phyloP scores from a whole-genome alignment of 1,140 invertebrate species.

The Drosophila nikananu region DNA sequence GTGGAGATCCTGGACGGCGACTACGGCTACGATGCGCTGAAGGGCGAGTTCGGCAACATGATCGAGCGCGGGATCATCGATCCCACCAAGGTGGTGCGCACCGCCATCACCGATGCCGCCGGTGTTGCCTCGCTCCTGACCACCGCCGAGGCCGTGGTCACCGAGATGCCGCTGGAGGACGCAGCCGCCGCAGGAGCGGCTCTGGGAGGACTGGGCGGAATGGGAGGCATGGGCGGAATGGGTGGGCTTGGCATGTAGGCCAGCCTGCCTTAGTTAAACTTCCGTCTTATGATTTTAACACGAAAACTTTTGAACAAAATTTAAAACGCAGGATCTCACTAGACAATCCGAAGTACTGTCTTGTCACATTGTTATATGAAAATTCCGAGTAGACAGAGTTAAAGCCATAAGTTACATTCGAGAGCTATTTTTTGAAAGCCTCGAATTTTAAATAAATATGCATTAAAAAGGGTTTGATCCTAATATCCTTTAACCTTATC shows the following conservation, averaged over 20 bases:
- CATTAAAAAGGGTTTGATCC: background rate
- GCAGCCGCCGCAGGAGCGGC: conserved; percentile 85
- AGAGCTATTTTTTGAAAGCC: background rate
- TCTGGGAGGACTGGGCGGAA: conserved; percentile 57
- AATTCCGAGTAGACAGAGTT: background rate
- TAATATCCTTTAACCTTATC: too few relatives aligned
- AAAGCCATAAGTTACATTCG: background rate
- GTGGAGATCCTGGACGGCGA: conserved; percentile 91
- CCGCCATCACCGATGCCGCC: conserved; percentile 98
- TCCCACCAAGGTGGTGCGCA: conserved; percentile 99
- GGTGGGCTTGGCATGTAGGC: conserved; percentile 62
- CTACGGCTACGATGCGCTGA: conserved; percentile 98
- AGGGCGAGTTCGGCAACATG: conserved; percentile 97
- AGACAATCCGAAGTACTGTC: background rate
- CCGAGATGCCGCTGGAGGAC: conserved; percentile 97
- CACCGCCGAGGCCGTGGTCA: conserved; percentile 98
- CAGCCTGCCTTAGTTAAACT: conserved; percentile 7
- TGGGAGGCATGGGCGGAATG: conserved; percentile 57
- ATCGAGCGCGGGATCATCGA: conserved; percentile 99
- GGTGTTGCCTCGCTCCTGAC: conserved; percentile 98
- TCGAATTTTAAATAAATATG: background rate
- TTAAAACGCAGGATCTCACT: background rate
- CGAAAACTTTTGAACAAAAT: background rate
- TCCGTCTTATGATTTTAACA: background rate
- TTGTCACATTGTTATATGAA: background rate